Evolutionary conservation across 2,113 vertebrate genomes (phyloP).

Genomic region (Mesoclemmys tuberculata): DNA sequence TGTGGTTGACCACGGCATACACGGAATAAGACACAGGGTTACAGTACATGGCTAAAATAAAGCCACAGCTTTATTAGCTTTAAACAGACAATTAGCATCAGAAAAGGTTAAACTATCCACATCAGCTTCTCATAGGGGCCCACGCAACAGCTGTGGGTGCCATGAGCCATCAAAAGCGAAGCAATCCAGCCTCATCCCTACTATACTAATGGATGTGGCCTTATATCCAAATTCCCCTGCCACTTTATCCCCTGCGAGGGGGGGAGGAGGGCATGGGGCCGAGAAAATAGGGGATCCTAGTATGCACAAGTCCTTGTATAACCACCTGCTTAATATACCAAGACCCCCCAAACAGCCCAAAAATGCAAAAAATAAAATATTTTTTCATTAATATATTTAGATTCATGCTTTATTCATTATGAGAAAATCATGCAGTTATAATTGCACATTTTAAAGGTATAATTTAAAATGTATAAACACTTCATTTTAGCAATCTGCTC

Average conservation of each 20-base stretch:
- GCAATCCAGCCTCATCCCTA: neutral
- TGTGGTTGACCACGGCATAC: constrained; percentile 21
- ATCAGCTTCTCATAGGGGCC: constrained; percentile 39
- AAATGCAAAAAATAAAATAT: neutral
- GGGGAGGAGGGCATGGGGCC: neutral
- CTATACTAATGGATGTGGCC: constrained; percentile 35
- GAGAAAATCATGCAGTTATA: neutral
- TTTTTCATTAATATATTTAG: neutral
- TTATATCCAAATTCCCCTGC: neutral
- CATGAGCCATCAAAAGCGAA: constrained; percentile 25
- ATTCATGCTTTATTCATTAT: neutral
- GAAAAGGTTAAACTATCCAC: neutral
- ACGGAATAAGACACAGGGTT: constrained; percentile 39
- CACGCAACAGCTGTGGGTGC: constrained; percentile 56
- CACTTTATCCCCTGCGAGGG: neutral
- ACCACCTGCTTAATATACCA: neutral
- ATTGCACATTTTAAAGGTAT: constrained; percentile 5
- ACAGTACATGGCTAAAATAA: constrained; percentile 31
- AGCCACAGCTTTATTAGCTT: neutral
- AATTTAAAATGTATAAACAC: constrained; percentile 45
- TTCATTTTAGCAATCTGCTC: constrained; percentile 46
- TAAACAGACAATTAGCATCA: neutral
- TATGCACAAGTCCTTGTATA: neutral
- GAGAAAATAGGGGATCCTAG: neutral
- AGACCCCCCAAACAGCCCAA: neutral